phyloP scores from a whole-genome alignment of 2,888 invertebrate genomes.

The Fabriciana adippe region DNA sequence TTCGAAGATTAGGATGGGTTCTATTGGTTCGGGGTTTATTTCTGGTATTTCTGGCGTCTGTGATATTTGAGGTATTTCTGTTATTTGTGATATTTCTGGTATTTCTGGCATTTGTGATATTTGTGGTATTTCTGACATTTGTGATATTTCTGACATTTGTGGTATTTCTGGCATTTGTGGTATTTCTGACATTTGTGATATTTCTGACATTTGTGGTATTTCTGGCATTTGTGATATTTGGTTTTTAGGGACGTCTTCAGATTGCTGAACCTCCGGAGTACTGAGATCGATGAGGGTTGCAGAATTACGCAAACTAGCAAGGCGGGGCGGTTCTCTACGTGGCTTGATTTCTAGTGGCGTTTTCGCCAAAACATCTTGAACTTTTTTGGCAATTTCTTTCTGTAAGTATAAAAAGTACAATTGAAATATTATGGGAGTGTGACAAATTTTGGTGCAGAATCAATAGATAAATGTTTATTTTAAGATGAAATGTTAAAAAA shows the following conservation, averaged over 20 bases:
- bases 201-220: too few relatives aligned
- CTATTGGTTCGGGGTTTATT: conserved; percentile 10
- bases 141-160: background rate
- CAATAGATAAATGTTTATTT: too few relatives aligned
- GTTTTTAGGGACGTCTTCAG: too few relatives aligned
- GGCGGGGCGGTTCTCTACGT: conserved; percentile 60
- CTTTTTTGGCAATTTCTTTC: conserved; percentile 88
- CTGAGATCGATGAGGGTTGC: conserved; percentile 61
- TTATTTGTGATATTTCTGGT: background rate
- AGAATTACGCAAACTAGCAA: conserved; percentile 57
- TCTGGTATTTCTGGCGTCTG: background rate
- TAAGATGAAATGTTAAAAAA: background rate
- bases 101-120: background rate
- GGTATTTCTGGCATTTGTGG: background rate
- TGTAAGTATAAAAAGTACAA: conserved; percentile 53
- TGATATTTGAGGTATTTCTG: too few relatives aligned
- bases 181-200: background rate
- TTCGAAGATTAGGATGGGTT: conserved; percentile 56
- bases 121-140: too few relatives aligned
- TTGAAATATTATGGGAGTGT: background rate
- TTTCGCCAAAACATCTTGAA: conserved; percentile 86
- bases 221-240: background rate
- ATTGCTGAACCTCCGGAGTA: conserved; percentile 9
- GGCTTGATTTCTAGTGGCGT: conserved; percentile 86
- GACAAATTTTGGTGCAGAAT: background rate